A percentile compares a stretch with the other conserved stretches of the same genome.
Evolutionary conservation across 2,113 vertebrate genomes (phyloP).

Genomic region (Pelecanoides urinatrix): DNA sequence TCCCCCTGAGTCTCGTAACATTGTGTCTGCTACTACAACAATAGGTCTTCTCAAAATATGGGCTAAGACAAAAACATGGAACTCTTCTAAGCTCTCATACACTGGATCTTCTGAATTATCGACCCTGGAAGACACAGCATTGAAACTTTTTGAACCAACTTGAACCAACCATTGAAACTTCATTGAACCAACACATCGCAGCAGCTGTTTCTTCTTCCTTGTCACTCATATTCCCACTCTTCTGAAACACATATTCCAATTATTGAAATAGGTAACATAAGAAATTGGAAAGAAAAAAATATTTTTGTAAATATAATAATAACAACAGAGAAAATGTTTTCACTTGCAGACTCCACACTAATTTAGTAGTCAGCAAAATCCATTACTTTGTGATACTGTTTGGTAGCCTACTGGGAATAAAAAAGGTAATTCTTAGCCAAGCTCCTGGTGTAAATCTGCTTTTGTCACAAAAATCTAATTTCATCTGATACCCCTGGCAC

Average conservation of each 20-base stretch:
- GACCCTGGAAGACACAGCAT: conserved; percentile 76
- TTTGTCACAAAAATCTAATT: neutral
- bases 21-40: conserved; percentile 95
- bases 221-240: neutral
- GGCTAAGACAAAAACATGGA: conserved; percentile 96
- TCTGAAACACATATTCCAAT: neutral
- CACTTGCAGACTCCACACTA: neutral
- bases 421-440: neutral
- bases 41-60: conserved; percentile 93
- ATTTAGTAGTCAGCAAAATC: neutral
- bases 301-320: neutral
- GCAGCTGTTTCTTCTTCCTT: neutral
- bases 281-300: neutral
- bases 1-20: conserved; percentile 95
- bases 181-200: neutral
- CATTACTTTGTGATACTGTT: neutral
- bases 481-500: neutral
- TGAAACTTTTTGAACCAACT: neutral
- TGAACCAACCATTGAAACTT: neutral
- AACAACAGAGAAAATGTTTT: neutral
- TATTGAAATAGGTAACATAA: neutral
- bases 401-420: neutral
- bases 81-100: conserved; percentile 97
- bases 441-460: neutral
- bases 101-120: conserved; percentile 96